Percentiles rank a stretch among this genome's conserved stretches.
phyloP scores from a whole-genome alignment of 1,140 invertebrate genomes.

The Tetranychus urticae region DNA sequence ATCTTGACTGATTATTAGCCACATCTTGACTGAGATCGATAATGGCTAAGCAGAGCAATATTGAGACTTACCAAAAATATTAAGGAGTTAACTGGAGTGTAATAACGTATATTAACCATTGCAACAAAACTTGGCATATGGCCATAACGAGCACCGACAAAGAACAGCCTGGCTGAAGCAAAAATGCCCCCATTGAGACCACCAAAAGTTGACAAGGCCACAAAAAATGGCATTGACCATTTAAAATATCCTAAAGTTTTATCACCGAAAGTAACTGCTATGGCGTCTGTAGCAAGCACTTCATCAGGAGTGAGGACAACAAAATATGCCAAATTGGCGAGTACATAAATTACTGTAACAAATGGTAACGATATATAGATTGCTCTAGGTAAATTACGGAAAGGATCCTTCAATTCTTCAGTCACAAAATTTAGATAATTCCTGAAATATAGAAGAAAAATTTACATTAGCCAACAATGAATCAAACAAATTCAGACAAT shows the following conservation, averaged over 20 bases:
- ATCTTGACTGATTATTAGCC: too few relatives aligned
- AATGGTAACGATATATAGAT: constrained; percentile 77
- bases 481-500: background rate
- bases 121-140: constrained; percentile 67
- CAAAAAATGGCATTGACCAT: constrained; percentile 57
- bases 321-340: constrained; percentile 80
- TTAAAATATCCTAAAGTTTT: constrained; percentile 39
- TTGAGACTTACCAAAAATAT: constrained; percentile 48
- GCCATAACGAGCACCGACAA: constrained; percentile 70
- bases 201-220: constrained; percentile 59
- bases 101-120: constrained; percentile 53
- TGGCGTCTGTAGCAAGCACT: constrained; percentile 61
- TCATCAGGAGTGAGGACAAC: constrained; percentile 59
- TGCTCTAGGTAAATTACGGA: constrained; percentile 68
- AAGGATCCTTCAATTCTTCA: constrained; percentile 74
- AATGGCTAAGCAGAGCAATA: background rate
- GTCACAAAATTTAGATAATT: constrained; percentile 93
- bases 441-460: constrained; percentile 22
- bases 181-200: constrained; percentile 69
- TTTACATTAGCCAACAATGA: background rate
- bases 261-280: constrained; percentile 72
- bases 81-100: constrained; percentile 71
- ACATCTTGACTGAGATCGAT: background rate
- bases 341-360: constrained; percentile 69
- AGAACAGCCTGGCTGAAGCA: constrained; percentile 52